Evolutionary conservation across 2,797 vertebrate genomes (phyloP), one percentile per base, ranked within the genome.

Genomic region (Gephyroberyx darwinii): DNA sequence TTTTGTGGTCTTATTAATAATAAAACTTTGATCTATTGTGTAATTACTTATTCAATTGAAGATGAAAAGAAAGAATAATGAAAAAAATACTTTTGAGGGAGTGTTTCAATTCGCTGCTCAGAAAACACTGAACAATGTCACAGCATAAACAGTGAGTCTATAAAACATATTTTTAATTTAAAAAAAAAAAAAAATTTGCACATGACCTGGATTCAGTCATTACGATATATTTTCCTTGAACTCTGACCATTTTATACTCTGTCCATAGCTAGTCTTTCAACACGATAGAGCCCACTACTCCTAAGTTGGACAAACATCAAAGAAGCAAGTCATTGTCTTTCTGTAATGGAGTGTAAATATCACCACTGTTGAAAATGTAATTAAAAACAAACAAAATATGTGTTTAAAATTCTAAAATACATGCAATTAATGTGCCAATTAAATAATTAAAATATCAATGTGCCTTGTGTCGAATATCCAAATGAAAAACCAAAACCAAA

Each of bases 351-450:
- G 75, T 86, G 79, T 77, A 55, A 22, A 17, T 53, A 31, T 57
- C 62, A 47, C 55, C n/a, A 56, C 16, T 14, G 33, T 35, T 35
- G 33, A 35, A 35, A 35, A 35, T 35, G 33, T 35, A 35, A 54
- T 52, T 54, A 31, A 68, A 57, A 83, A 81, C 20, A 60, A 76
- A 81, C 31, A 70, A 52, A 68, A 86, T 71, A 78, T 26, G 75
- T 73, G 78, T 72, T 71, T 47, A 57, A 77, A 78, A 80, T 69
- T 62, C 53, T 48, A 74, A 80, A 85, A 73, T 39, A 71, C 85
- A 88, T 89, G 86, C 85, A 86, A 87, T 86, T 74, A 83, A 53
- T 56, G 83, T 80, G 83, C 73, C 81, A 88, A 85, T 86, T 83
- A 85, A 82, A 90, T 79, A 73, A 74, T 65, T 75, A 77, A 65